phyloP scores from a whole-genome alignment of 2,113 vertebrate species.

The Cyprinus carpio region DNA sequence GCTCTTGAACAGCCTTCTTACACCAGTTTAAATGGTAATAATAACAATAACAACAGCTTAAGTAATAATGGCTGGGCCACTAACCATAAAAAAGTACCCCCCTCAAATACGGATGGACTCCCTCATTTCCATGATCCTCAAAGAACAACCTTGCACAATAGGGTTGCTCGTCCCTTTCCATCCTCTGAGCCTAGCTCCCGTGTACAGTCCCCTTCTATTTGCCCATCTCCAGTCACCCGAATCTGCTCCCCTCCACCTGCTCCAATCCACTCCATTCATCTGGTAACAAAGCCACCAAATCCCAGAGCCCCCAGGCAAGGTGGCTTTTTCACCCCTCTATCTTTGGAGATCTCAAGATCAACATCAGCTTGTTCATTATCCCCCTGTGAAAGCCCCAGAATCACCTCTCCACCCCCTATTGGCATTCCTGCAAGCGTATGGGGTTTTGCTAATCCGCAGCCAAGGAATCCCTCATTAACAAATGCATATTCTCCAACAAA shows the following conservation, averaged over 20 bases:
- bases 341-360: constrained; percentile 64
- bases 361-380: constrained; percentile 59
- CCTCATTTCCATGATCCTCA: constrained; percentile 55
- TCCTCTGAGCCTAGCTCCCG: constrained; percentile 79
- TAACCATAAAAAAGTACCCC: constrained; percentile 42
- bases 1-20: constrained; percentile 28
- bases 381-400: constrained; percentile 61
- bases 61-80: constrained; percentile 40
- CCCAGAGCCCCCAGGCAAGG: constrained; percentile 55
- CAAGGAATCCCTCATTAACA: constrained; percentile 58
- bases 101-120: not conserved
- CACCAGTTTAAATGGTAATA: constrained; percentile 63
- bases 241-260: constrained; percentile 72
- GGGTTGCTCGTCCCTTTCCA: constrained; percentile 72
- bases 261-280: constrained; percentile 59
- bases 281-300: constrained; percentile 71
- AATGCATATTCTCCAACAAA: constrained; percentile 53
- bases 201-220: constrained; percentile 73
- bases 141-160: constrained; percentile 65
- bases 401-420: constrained; percentile 73
- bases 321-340: constrained; percentile 66
- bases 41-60: constrained; percentile 55
- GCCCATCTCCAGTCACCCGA: constrained; percentile 58
- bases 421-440: constrained; percentile 68
- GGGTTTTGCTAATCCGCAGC: constrained; percentile 66